A percentile compares a stretch with the other conserved stretches of the same genome.
These are phyloP conservation scores for Ptychobarbus kaznakovi DNA, from an alignment of 2,797 vertebrate species.

Conservation along the genomic window DNA sequence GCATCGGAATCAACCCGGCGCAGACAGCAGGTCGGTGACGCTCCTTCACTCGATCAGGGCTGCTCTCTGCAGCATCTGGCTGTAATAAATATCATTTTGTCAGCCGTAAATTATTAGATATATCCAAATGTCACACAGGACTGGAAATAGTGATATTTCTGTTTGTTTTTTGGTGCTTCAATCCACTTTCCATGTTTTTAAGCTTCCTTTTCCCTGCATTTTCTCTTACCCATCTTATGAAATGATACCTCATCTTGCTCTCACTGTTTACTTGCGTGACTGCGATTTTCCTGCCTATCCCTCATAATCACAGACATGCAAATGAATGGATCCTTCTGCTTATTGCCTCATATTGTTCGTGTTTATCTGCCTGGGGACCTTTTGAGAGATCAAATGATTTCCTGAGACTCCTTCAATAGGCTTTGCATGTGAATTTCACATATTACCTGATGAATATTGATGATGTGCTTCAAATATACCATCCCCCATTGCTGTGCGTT, in stretches of 20 bases:
- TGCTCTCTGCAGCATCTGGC: neutral
- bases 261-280: slow-evolving; percentile 25
- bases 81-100: slow-evolving; percentile 14
- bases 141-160: neutral
- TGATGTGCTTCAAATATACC: slow-evolving; percentile 39
- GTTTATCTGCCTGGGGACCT: slow-evolving; percentile 2
- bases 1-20: slow-evolving; percentile 97
- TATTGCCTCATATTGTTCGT: slow-evolving; percentile 34
- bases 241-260: slow-evolving; percentile 10
- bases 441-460: slow-evolving; percentile 63
- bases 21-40: slow-evolving; percentile 92
- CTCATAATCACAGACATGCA: slow-evolving; percentile 18
- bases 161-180: neutral
- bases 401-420: slow-evolving; percentile 37
- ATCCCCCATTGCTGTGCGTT: slow-evolving; percentile 31
- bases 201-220: neutral
- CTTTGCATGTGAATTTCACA: slow-evolving; percentile 58
- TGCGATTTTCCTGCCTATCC: slow-evolving; percentile 22
- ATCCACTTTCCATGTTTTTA: slow-evolving; percentile 6
- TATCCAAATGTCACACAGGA: neutral
- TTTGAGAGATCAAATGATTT: slow-evolving; percentile 34
- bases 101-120: neutral
- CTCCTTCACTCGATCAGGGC: slow-evolving; percentile 1
- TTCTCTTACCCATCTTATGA: slow-evolving; percentile 1
- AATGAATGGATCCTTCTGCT: slow-evolving; percentile 25